These are phyloP conservation scores for Lithophane socia DNA, from an alignment of 2,888 invertebrate species.

Conservation along the genomic window DNA sequence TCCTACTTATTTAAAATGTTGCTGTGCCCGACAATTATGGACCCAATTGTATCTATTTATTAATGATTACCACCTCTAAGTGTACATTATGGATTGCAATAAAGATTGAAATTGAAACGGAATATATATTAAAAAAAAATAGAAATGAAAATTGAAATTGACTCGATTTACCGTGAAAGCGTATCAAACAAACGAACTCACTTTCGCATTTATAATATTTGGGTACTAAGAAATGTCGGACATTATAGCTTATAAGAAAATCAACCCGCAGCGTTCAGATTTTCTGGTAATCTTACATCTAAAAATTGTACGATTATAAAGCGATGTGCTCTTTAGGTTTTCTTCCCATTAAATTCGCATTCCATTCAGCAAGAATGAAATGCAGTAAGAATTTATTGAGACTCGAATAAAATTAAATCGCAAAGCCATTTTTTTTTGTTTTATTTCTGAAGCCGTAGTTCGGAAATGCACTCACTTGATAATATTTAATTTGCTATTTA, in stretches of 20 bases:
- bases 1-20: no score
- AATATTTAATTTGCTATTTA: conserved; percentile 14
- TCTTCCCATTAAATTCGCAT: not conserved
- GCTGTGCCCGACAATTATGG: no score
- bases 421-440: conserved; percentile 3
- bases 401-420: conserved; percentile 11
- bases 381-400: conserved; percentile 3
- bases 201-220: no score
- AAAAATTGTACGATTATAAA: not conserved
- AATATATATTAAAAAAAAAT: no score
- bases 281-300: not conserved
- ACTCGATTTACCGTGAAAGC: no score
- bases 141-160: no score
- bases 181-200: no score
- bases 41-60: no score
- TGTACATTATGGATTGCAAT: no score
- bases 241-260: not conserved
- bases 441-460: not conserved
- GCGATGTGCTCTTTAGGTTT: not conserved
- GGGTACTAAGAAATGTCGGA: not conserved
- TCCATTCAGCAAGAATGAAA: not conserved
- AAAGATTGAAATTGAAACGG: no score
- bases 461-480: not conserved
- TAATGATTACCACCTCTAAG: no score
- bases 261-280: not conserved